Evolutionary conservation across 2,888 invertebrate species (phyloP), one percentile per base, ranked within the genome.

Genomic region (Sarcophaga caerulescens): DNA sequence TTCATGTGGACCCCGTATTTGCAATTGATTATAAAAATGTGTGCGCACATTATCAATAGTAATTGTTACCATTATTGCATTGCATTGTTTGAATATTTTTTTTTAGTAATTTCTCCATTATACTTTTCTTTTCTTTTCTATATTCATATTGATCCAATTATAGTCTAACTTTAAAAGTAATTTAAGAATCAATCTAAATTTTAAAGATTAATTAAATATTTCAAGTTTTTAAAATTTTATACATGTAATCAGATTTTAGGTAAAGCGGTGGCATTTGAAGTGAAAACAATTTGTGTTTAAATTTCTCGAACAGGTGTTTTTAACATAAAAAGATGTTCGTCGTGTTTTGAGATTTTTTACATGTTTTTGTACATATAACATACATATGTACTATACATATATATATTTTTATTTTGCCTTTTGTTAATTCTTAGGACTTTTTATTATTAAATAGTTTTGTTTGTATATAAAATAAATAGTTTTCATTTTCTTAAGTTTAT

Each of bases 381-480:
- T 35, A 23, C 14, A 45, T 77, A 82, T n/a, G n/a, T n/a, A n/a
- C n/a, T n/a, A n/a, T n/a, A n/a, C n/a, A n/a, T 68, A 57, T 59
- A 44, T 10, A 17, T 45, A 44, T 19, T 45, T 66, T 10, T 14
- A 19, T 47, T 44, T 63, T 44, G 6, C 25, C 63, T 21, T 57
- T 25, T 59, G 17, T 62, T 60, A 14, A 66, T 63, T 75, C 17
- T 60, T 69, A 66, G 71, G 71, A 62, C 77, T 63, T 14, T 23
- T 63, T 21, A 63, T 60, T 60, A 35, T 35, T 77, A 77, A 83
- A 73, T 78, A 74, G 62, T 75, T n/a, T n/a, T 79, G 57, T 69
- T 84, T 63, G 83, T 84, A 84, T 84, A 70, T 79, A 75, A 79
- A 84, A 84, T 84, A 84, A 84, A 84, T 79, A 79, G 69, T 69